These are phyloP conservation scores for Erethizon dorsatum DNA, from an alignment of 2,797 vertebrate species.

Conservation along the genomic window DNA sequence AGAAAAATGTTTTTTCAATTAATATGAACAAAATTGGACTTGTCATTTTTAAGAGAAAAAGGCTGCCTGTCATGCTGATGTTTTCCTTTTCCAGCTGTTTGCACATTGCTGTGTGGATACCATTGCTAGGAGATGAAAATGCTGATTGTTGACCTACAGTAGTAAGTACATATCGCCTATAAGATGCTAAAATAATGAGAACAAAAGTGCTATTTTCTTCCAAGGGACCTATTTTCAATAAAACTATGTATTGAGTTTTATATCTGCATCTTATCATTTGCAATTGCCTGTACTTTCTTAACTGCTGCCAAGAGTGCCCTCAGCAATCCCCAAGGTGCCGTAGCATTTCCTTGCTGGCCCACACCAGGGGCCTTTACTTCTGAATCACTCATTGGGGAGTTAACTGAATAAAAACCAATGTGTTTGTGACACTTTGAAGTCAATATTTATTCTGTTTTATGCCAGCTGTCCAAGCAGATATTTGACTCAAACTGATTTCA, in stretches of 20 bases:
- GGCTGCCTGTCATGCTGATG: accelerated
- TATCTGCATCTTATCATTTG: background rate
- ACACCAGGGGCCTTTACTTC: background rate
- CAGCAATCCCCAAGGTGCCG: background rate
- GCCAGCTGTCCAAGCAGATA: constrained; percentile 80
- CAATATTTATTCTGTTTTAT: constrained; percentile 74
- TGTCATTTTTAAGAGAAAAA: background rate
- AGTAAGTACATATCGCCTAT: background rate
- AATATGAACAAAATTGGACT: background rate
- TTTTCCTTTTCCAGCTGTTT: background rate
- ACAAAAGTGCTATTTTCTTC: background rate
- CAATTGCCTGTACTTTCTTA: background rate
- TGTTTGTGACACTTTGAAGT: constrained; percentile 67
- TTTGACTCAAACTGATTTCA: constrained; percentile 79
- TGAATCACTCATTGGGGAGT: constrained; percentile 46
- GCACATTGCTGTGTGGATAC: accelerated
- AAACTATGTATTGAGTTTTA: constrained; percentile 14
- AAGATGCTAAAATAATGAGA: background rate
- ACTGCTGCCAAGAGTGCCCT: background rate
- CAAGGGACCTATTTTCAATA: constrained; percentile 10
- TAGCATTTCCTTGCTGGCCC: background rate
- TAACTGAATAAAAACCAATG: constrained; percentile 66
- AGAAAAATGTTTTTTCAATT: constrained; percentile 34
- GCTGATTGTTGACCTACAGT: background rate
- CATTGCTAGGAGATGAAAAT: background rate